Evolutionary conservation across 2,113 vertebrate species (phyloP).

Genomic region (Stegostoma tigrinum): DNA sequence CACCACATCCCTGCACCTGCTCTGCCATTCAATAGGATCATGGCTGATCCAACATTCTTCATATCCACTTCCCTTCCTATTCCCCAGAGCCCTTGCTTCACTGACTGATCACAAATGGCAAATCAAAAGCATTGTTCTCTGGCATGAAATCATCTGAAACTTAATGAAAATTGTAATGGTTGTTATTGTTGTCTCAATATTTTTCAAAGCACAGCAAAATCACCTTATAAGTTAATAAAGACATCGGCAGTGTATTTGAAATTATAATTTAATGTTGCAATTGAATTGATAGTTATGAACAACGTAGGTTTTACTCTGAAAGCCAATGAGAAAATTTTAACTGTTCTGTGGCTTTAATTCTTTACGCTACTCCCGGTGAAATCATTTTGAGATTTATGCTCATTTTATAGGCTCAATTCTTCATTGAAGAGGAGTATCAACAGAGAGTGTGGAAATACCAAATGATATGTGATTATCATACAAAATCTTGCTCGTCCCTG

Average conservation of each 20-base stretch:
- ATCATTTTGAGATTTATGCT: not conserved
- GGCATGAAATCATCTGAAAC: not conserved
- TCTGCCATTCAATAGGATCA: too few species aligned
- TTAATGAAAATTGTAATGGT: not conserved
- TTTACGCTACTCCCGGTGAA: not conserved
- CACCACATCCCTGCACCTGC: too few species aligned
- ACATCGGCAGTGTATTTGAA: not conserved
- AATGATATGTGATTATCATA: not conserved
- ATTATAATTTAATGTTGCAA: not conserved
- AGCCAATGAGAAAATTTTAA: not conserved
- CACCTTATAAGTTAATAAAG: not conserved
- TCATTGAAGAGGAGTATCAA: not conserved
- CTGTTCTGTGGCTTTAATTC: not conserved
- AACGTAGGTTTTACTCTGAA: not conserved
- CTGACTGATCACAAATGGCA: too few species aligned
- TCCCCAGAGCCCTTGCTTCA: too few species aligned
- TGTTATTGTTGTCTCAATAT: not conserved
- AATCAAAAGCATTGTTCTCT: not conserved
- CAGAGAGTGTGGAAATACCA: not conserved
- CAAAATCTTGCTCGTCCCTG: not conserved
- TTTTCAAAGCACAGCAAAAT: not conserved
- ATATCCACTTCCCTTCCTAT: too few species aligned
- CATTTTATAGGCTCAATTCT: not conserved
- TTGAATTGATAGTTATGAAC: not conserved
- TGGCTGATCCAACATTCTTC: too few species aligned